phyloP scores from a whole-genome alignment of 2,113 vertebrate species.

The Neoarius graeffei region DNA sequence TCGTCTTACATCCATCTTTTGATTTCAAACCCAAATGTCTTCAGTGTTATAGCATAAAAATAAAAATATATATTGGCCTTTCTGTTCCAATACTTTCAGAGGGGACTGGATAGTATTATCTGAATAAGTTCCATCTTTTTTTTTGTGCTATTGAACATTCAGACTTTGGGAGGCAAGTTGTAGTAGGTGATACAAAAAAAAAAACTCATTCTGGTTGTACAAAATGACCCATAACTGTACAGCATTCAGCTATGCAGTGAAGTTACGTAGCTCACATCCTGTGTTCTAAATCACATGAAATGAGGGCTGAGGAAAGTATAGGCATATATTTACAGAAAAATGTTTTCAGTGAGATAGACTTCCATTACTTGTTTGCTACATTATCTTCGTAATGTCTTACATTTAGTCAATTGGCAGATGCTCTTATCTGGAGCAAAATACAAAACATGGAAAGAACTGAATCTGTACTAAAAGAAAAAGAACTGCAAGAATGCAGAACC shows the following conservation, averaged over 20 bases:
- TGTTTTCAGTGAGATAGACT: not conserved
- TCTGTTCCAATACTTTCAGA: not conserved
- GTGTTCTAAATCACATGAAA: not conserved
- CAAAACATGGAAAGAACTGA: not conserved
- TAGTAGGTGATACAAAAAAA: no score
- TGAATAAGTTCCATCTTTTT: not conserved
- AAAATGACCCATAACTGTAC: not conserved
- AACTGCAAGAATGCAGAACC: no score
- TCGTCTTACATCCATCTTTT: not conserved
- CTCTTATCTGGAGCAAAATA: not conserved
- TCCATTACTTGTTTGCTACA: not conserved
- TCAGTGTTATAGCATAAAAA: not conserved
- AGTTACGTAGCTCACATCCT: not conserved
- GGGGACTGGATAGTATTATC: not conserved
- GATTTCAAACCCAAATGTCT: not conserved
- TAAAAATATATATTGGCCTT: not conserved
- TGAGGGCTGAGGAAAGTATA: not conserved
- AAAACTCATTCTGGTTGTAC: no score
- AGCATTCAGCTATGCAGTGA: not conserved
- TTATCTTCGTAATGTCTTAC: not conserved
- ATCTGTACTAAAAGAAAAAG: not conserved
- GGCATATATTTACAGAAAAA: not conserved
- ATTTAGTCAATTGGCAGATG: not conserved
- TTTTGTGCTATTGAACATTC: not conserved
- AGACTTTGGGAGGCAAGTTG: no score